Evolutionary conservation across 1,140 invertebrate genomes (phyloP), one percentile per base, ranked within the genome.

Genomic region (Vollenhovia emeryi): DNA sequence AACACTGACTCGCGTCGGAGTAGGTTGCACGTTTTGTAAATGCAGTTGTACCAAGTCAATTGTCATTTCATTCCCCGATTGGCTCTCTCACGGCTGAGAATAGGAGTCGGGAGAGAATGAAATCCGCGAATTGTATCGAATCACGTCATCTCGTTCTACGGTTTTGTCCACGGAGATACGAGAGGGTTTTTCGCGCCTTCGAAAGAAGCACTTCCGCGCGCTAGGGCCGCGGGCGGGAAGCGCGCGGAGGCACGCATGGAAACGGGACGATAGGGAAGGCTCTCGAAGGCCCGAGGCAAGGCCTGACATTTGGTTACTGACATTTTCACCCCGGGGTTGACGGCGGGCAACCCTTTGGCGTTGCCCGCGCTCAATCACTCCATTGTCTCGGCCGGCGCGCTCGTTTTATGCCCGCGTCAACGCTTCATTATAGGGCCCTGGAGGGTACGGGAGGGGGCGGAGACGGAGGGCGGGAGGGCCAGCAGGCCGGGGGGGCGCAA

Each of bases 321-420:
- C 93, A 93, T 93, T 94, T 94, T 93, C 93, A 94, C 92, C 93
- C 92, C 90, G 90, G 90, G 92, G 91, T 93, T 94, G 93, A 94
- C 91, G 90, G 88, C 91, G 92, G 89, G 86, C 91, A 93, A 94
- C 93, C 93, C 93, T 94, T 94, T 93, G 92, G 91, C 91, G 92
- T 91, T 93, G 87, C 89, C 89, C 88, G 89, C 91, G 92, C 92
- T 94, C 93, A 93, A 94, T 94, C 93, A 93, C 93, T 93, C 93
- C 89, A 94, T 94, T 94, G 92, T 93, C 93, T 94, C 92, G 91
- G 60, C 84, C 91, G 89, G 87, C 90, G 87, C 90, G 93, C 90
- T 93, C 92, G 93, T 94, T 94, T 94, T 93, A 93, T 94, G 91
- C 91, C 87, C 93, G 93, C 93, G 93, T 94, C 93, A 94, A 94